Evolutionary conservation across 2,888 invertebrate species (phyloP).

Genomic region (Chrysolina oricalcia): DNA sequence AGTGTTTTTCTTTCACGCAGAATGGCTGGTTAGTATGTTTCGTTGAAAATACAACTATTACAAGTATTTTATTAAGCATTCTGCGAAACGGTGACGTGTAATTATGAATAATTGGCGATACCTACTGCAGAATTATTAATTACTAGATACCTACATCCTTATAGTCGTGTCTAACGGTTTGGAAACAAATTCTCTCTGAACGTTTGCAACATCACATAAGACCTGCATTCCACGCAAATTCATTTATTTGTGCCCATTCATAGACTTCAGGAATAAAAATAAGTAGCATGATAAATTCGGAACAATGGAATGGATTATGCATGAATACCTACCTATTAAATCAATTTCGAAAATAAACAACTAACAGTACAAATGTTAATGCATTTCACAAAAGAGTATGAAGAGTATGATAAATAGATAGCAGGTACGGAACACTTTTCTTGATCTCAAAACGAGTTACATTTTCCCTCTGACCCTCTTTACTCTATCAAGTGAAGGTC

Average conservation of each 20-base stretch:
- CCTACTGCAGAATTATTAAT: neutral
- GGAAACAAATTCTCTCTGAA: neutral
- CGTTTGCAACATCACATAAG: neutral
- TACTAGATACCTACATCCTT: neutral
- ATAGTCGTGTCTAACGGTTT: neutral
- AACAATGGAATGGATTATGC: neutral
- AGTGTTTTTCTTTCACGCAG: conserved; percentile 17
- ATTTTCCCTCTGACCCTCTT: neutral
- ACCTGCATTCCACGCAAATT: neutral
- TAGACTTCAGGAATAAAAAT: neutral
- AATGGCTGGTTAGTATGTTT: conserved; percentile 48
- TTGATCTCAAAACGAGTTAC: neutral
- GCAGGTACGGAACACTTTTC: too few species aligned
- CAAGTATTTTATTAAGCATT: neutral
- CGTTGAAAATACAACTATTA: neutral
- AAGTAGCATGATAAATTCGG: neutral
- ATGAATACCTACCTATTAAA: neutral
- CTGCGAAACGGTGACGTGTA: neutral
- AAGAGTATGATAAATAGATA: too few species aligned
- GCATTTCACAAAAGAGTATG: too few species aligned
- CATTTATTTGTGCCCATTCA: neutral
- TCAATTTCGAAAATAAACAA: too few species aligned
- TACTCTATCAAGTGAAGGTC: neutral
- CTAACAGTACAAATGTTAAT: too few species aligned
- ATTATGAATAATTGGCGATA: conserved; percentile 16